Percentiles rank a stretch among this genome's conserved stretches.
Conservation (phyloP, 2,113 vertebrate species). For the Bufo bufo region DNA sequence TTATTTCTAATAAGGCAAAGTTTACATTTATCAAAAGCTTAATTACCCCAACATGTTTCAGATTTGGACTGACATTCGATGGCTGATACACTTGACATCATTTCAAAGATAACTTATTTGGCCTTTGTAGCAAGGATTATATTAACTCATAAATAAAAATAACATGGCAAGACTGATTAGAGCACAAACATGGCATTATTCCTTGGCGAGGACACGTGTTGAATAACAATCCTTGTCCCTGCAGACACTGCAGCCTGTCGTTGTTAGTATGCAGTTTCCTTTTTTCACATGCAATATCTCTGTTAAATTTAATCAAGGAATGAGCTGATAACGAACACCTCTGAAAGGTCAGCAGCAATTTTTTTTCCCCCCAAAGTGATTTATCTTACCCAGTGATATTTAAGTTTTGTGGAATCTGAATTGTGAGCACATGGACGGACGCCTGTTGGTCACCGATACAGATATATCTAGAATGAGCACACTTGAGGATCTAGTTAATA, state of each 20-base stretch:
- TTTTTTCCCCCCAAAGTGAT: conserved; percentile 37
- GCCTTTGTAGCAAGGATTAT: conserved; percentile 44
- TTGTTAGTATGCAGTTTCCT: conserved; percentile 44
- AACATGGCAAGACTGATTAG: conserved; percentile 37
- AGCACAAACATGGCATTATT: conserved; percentile 45
- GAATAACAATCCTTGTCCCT: conserved; percentile 46
- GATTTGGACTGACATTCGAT: conserved; percentile 9
- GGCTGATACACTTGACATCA: conserved; percentile 39
- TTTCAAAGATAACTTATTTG: conserved; percentile 50
- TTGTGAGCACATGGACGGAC: conserved; percentile 7
- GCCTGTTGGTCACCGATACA: conserved; percentile 22
- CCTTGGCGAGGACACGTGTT: conserved; percentile 4
- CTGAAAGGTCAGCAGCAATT: conserved; percentile 31
- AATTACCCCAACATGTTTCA: conserved; percentile 36
- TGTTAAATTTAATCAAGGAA: conserved; percentile 46
- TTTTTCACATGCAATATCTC: conserved; percentile 23
- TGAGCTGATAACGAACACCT: conserved; percentile 43
- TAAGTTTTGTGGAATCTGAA: conserved; percentile 11
- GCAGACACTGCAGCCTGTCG: conserved; percentile 17
- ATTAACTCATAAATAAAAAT: conserved; percentile 54
- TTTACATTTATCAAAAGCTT: conserved; percentile 47
- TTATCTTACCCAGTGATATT: conserved; percentile 47
- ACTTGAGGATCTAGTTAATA: conserved; percentile 5
- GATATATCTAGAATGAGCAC: not conserved
- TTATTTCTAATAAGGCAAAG: conserved; percentile 1